Evolutionary conservation across 2,888 invertebrate genomes (phyloP), one percentile per base, ranked within the genome.

Genomic region (Crioceris asparagi): DNA sequence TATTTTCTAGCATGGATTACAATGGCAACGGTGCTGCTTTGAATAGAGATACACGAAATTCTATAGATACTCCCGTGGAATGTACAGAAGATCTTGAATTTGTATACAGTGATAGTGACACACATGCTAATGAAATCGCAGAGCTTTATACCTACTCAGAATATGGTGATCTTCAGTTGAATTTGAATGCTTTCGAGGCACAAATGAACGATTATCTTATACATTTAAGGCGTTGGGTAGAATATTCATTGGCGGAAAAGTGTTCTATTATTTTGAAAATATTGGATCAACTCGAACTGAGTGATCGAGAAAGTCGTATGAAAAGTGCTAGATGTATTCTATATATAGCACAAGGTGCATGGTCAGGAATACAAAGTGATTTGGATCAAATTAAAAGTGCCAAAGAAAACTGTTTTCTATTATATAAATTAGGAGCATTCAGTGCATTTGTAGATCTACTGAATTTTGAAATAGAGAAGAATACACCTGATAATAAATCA

Each of bases 81-180:
- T 83, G 85, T 59, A 78, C 79, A 44, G 79, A 84, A 2, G 90
- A 93, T 60, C 69, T 94, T 53, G 92, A 93, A 59, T 96, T 93
- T 67, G 64, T 82, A 15, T 96, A 96, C 61, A 82, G 83, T 57
- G 94, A 96, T 66, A 80, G 91, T 33, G 96, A 96, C 61, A 73
- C 73, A 30, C 84, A 87, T 61, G 72, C 79, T 36, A 86, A 86
- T 64, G 96, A 96, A 72, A 86, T 96, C 51, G 83, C 93, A 29
- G 98, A 99, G 62, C 68, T 98, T n/a, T 99, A 98, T 62, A 93
- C 93, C 59, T 99, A 98, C 64, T 93, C 97, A 0, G 98, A 98
- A 66, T 87, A 91, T 56, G 79, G 83, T 33, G 98, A 99, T 62
- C 86, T 93, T 54, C 81, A 83, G 50, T 72, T 79, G 37, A 96